Evolutionary conservation across 37 sponge, comb jelly and placozoan species (phyloP).

Genomic region (Spongia lamella): DNA sequence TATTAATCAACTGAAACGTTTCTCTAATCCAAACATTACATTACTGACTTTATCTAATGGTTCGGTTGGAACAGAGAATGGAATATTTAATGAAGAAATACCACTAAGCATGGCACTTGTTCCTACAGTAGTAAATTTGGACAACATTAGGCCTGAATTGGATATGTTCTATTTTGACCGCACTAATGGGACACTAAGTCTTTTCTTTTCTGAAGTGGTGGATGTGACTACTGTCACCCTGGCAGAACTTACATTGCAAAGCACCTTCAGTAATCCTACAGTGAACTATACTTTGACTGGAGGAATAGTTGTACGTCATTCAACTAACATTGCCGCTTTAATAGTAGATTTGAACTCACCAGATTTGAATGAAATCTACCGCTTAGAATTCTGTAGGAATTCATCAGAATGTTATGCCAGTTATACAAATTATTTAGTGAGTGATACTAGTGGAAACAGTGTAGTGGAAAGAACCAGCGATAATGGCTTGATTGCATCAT

Average conservation of each 20-base stretch:
- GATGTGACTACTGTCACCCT: constrained; percentile 43
- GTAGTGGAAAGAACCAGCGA: constrained; percentile 21
- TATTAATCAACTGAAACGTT: constrained; percentile 34
- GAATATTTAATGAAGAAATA: background rate
- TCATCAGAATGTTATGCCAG: constrained; percentile 35
- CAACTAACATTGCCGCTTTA: constrained; percentile 52
- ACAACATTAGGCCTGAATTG: constrained; percentile 58
- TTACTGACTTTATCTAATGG: background rate
- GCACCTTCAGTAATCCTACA: constrained; percentile 3
- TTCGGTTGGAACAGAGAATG: background rate
- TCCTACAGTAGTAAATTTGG: constrained; percentile 35
- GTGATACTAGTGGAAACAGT: constrained; percentile 47
- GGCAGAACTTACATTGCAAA: constrained; percentile 55
- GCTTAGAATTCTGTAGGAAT: constrained; percentile 55
- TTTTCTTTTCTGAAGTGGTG: constrained; percentile 70
- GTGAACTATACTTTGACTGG: constrained; percentile 43
- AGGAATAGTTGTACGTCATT: constrained; percentile 49
- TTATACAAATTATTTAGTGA: constrained; percentile 32
- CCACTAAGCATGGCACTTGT: background rate
- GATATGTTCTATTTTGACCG: constrained; percentile 70
- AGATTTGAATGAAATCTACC: constrained; percentile 67
- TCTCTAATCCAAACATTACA: constrained; percentile 1
- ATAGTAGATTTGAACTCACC: constrained; percentile 42
- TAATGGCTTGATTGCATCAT: constrained; percentile 22
- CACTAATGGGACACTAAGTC: constrained; percentile 50